Evolutionary conservation across 1,140 invertebrate genomes (phyloP), one percentile per base, ranked within the genome.

Genomic region (Drosophila aff.): DNA sequence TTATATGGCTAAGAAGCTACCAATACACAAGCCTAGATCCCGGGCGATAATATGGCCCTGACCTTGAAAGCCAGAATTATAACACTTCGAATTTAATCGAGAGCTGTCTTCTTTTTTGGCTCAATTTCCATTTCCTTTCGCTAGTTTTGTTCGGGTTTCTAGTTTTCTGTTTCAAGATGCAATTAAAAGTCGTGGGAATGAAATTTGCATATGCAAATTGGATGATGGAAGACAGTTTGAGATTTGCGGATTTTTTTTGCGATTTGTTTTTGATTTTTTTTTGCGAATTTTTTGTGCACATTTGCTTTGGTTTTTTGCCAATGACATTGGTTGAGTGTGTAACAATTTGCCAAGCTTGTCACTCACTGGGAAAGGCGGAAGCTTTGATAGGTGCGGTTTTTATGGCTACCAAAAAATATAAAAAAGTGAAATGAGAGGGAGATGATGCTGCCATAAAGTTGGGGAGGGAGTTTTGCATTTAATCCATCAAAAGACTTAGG

Each of bases 131-230:
- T 60, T 61, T 47, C 18, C 47, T 67, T 44, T 66, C 53, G 31
- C 31, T 64, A 57, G 36, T 55, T 38, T 76, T 72, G 16, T 57
- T 57, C 36, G 53, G 53, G 53, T 40, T 57, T 57, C 36, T 57
- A 57, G 28, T 59, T 52, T 67, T 82, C 79, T 61, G 41, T 15
- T 46, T 43, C 47, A n/a, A 49, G 23, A 38, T 46, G 62, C 64
- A 89, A 84, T 87, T 87, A 81, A 84, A 87, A 89, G 78, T 90
- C 85, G 81, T 89, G 84, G 85, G 84, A 89, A 90, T 79, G 60
- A 61, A 73, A 89, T 89, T 89, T 89, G 85, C 84, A 89, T 89
- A 85, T 84, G 81, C 81, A 76, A 83, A 83, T 79, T 21, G 4
- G 55, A 52, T 76, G 79, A 78, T 84, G 69, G 61, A 75, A 78